Base-by-base conservation (phyloP, 2,888 invertebrate species). In the Stenurella melanura region DNA sequence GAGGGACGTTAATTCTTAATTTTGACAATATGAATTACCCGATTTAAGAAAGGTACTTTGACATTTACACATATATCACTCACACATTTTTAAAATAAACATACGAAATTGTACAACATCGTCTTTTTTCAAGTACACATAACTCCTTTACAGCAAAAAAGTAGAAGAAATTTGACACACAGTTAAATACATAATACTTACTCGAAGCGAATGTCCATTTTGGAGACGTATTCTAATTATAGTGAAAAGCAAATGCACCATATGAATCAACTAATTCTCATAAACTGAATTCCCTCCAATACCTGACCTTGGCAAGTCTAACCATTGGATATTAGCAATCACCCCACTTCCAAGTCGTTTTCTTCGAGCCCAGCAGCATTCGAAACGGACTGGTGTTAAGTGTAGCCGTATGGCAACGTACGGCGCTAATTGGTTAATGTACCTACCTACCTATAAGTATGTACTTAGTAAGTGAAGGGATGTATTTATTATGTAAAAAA, bases 381-480 rank as follows among this genome's bases (percentile, higher is more conserved):
- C 18, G 10, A 18, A 57, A 18, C 10, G 1, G n/a, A 18, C 10
- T 10, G 18, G 57, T 57, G 57, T 57, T 57, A 10, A 18, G 18
- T 18, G 57, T 57, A 5, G 57, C 18, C 57, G 18, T 57, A 1
- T 57, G 57, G 56, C 64, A 73, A 73, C 73, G 73, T 63, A 38
- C 11, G 73, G 73, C 63, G 63, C 17, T 73, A 73, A 73, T 73
- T 63, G 73, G 57, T 73, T 78, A 75, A 19, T 50, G n/a, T n/a
- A n/a, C n/a, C n/a, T n/a, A n/a, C n/a, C n/a, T n/a, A n/a, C n/a
- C n/a, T n/a, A n/a, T n/a, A n/a, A n/a, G n/a, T n/a, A n/a, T n/a
- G n/a, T n/a, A n/a, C n/a, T n/a, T n/a, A n/a, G n/a, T n/a, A n/a
- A n/a, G n/a, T n/a, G n/a, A n/a, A n/a, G n/a, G n/a, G n/a, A n/a